A percentile compares a stretch with the other conserved stretches of the same genome.
phyloP scores from a whole-genome alignment of 2,113 vertebrate species.

The Alosa alosa region DNA sequence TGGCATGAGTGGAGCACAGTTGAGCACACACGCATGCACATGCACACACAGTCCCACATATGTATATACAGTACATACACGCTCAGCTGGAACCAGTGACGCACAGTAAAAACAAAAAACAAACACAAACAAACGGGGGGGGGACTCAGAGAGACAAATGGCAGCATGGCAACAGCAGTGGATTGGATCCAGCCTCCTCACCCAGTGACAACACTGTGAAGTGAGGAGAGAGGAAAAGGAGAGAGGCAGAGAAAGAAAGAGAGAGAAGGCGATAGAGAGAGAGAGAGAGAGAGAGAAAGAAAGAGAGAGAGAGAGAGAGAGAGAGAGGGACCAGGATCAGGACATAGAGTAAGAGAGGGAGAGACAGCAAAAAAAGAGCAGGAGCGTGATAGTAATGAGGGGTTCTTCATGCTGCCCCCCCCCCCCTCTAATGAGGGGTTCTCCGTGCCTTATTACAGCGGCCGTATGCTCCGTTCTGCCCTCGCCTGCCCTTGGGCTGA shows the following conservation, averaged over 20 bases:
- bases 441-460: not conserved
- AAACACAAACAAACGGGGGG: not conserved
- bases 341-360: not conserved
- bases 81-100: not conserved
- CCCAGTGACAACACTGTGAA: not conserved
- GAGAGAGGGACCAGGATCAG: not conserved
- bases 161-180: not conserved
- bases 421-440: not conserved
- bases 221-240: not conserved
- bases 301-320: not conserved
- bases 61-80: not conserved
- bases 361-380: not conserved
- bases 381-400: not conserved
- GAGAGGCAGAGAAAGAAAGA: not conserved
- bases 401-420: not conserved
- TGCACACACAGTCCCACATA: not conserved
- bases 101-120: not conserved
- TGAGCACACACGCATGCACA: not conserved
- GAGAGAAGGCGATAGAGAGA: not conserved
- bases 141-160: not conserved
- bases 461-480: not conserved
- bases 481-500: slow-evolving; percentile 19
- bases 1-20: not conserved
- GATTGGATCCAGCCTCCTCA: not conserved
- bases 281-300: not conserved